Percentiles rank a stretch among this genome's conserved stretches.
These are phyloP conservation scores for Erebia ligea DNA, from an alignment of 2,888 invertebrate species.

Conservation along the genomic window DNA sequence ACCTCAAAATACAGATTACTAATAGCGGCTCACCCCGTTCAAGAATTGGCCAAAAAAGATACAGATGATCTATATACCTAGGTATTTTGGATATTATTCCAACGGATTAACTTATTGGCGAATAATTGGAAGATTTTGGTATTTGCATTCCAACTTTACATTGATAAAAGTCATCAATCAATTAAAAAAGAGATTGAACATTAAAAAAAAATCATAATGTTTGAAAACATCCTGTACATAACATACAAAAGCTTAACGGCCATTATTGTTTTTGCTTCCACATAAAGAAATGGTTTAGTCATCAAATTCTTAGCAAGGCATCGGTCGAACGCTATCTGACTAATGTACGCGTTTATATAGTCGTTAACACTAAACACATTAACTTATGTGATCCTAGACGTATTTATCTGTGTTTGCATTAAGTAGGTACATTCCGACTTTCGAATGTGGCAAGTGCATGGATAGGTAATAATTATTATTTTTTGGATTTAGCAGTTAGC, in stretches of 20 bases:
- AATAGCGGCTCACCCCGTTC: too few species aligned
- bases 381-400: background rate
- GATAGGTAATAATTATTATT: background rate
- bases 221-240: background rate
- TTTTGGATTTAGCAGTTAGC: too few species aligned
- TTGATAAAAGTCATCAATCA: too few species aligned
- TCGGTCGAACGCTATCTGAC: constrained; percentile 30
- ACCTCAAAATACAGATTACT: too few species aligned
- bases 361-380: constrained; percentile 15
- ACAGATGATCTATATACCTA: too few species aligned
- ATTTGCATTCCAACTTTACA: too few species aligned
- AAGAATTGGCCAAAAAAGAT: too few species aligned
- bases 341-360: background rate
- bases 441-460: background rate
- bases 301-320: constrained; percentile 32
- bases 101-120: too few species aligned
- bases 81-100: too few species aligned
- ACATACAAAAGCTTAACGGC: background rate
- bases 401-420: constrained; percentile 16
- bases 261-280: constrained; percentile 32
- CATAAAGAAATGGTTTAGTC: constrained; percentile 48
- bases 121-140: too few species aligned
- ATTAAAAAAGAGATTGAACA: too few species aligned
- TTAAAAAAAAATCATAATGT: too few species aligned
- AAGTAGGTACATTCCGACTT: background rate